phyloP scores from a whole-genome alignment of 2,797 vertebrate species.

The Ispidina picta region DNA sequence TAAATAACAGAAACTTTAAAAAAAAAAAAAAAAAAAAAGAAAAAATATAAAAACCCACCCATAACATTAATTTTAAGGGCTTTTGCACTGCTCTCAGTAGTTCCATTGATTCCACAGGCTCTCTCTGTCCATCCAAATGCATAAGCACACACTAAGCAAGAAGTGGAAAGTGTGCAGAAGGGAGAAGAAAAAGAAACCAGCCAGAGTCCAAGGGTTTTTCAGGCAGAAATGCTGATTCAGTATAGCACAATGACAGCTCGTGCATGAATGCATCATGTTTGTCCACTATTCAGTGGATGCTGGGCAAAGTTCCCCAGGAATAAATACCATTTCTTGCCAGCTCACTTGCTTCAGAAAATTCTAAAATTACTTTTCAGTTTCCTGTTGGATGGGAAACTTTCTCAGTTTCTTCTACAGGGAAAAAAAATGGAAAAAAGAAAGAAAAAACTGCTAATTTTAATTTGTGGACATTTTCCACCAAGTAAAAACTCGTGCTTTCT shows the following conservation, averaged over 20 bases:
- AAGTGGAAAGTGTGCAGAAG: not conserved
- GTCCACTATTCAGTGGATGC: not conserved
- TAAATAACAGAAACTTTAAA: constrained; percentile 41
- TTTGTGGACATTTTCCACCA: too few species aligned
- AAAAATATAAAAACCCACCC: not conserved
- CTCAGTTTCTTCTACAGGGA: not conserved
- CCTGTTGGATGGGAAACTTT: not conserved
- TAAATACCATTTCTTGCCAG: not conserved
- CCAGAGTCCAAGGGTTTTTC: not conserved
- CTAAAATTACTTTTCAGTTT: not conserved
- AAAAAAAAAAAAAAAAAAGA: not conserved
- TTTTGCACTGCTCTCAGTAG: not conserved
- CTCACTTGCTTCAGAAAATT: not conserved
- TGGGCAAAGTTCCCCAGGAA: not conserved
- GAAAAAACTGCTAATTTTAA: too few species aligned
- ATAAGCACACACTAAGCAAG: not conserved
- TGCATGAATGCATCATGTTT: not conserved
- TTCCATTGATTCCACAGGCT: not conserved
- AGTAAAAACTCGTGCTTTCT: not conserved
- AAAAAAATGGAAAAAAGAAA: too few species aligned
- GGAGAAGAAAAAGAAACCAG: not conserved
- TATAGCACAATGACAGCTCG: not conserved
- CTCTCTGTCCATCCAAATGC: not conserved
- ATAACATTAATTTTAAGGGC: not conserved
- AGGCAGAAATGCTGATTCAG: not conserved